A percentile compares a stretch with the other conserved stretches of the same genome.
Conservation (phyloP, 2,888 invertebrate genomes). For the Chymomyza fuscimana region DNA sequence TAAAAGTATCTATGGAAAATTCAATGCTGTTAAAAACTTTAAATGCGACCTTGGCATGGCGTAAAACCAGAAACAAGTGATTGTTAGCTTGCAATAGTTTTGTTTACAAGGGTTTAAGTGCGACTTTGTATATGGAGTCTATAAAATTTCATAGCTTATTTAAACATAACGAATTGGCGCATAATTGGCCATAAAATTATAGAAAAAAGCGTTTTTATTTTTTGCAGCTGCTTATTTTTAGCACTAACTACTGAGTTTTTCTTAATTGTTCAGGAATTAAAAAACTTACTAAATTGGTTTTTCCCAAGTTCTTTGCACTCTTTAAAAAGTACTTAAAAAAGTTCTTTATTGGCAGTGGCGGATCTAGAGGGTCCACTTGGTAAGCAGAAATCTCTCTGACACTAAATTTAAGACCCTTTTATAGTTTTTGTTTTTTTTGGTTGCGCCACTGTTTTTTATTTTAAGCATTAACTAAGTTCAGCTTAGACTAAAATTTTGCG, state of each 20-base stretch:
- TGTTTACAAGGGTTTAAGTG: not conserved
- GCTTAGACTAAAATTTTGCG: not conserved
- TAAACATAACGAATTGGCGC: not conserved
- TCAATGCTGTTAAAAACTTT: not conserved
- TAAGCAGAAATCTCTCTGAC: no score
- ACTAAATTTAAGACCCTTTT: no score
- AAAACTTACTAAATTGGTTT: not conserved
- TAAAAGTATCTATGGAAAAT: not conserved
- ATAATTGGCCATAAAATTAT: not conserved
- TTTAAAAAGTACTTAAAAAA: not conserved
- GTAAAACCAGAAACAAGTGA: not conserved
- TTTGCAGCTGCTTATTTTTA: not conserved
- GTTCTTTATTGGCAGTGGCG: not conserved
- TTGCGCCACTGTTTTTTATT: not conserved
- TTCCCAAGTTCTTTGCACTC: not conserved
- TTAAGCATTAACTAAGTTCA: not conserved
- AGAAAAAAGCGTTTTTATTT: not conserved
- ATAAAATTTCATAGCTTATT: not conserved
- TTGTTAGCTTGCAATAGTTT: not conserved
- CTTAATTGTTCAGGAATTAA: not conserved
- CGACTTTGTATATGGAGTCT: not conserved
- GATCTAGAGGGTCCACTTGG: not conserved
- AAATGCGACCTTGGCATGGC: not conserved
- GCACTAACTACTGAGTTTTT: not conserved
- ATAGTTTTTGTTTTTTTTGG: not conserved